A percentile compares a stretch with the other conserved stretches of the same genome.
Conservation (phyloP, 2,888 invertebrate species). For the Galerucella calmariensis region DNA sequence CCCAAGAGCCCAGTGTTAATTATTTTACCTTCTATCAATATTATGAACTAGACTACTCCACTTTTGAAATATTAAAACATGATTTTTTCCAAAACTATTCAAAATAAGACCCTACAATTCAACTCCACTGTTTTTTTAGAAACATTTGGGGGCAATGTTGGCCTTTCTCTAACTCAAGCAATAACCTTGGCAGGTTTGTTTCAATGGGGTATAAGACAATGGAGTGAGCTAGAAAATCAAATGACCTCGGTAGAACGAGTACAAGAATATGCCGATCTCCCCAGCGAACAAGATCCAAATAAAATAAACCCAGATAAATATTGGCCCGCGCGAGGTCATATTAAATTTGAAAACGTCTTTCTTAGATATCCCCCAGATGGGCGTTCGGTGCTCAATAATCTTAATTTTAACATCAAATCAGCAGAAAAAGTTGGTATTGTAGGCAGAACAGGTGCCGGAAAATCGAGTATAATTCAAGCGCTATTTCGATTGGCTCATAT, state of each 20-base stretch:
- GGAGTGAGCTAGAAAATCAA: constrained; percentile 71
- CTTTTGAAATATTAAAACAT: too few relatives aligned
- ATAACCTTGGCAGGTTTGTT: constrained; percentile 68
- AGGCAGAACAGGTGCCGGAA: constrained; percentile 86
- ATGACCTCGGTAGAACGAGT: constrained; percentile 93
- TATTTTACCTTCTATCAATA: too few relatives aligned
- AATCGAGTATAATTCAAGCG: constrained; percentile 78
- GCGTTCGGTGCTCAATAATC: constrained; percentile 69
- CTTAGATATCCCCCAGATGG: constrained; percentile 78
- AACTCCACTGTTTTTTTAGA: constrained; percentile 16
- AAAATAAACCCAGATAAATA: constrained; percentile 16
- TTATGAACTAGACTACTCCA: too few relatives aligned
- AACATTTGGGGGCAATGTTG: constrained; percentile 33
- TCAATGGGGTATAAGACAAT: constrained; percentile 84
- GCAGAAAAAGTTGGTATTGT: constrained; percentile 80
- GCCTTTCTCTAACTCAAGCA: constrained; percentile 53
- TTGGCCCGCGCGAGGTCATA: constrained; percentile 79
- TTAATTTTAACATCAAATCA: constrained; percentile 70
- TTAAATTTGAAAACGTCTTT: constrained; percentile 74
- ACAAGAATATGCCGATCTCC: constrained; percentile 81
- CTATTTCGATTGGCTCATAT: constrained; percentile 83
- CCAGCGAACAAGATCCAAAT: constrained; percentile 65
- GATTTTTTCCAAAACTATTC: too few relatives aligned
- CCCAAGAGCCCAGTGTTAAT: too few relatives aligned
- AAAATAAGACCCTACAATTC: too few relatives aligned